Conservation (phyloP, 2,888 invertebrate species). For the Orchesellides sinensis region DNA sequence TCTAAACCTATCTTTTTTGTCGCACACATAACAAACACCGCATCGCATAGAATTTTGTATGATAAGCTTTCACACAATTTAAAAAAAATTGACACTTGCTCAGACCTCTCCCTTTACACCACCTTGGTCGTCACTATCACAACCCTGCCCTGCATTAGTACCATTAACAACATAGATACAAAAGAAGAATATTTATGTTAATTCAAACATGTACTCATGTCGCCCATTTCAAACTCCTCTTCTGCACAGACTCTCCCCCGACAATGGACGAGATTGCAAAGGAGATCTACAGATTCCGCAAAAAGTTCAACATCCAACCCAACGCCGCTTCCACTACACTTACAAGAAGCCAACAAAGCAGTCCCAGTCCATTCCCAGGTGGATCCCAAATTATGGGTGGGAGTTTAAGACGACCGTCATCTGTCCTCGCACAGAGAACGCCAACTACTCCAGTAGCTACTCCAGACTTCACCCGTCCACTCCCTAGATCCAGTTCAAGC, state of each 20-base stretch:
- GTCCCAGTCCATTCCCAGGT: background rate
- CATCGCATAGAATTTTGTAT: too few species aligned
- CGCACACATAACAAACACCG: too few species aligned
- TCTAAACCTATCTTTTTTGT: too few species aligned
- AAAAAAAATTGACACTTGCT: too few species aligned
- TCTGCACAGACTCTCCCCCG: conserved; percentile 74
- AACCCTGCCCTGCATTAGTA: too few species aligned
- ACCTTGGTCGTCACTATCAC: too few species aligned
- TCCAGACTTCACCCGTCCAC: conserved; percentile 6
- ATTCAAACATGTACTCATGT: too few species aligned
- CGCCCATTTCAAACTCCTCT: too few species aligned
- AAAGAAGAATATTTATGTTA: too few species aligned
- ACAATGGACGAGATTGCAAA: conserved; percentile 75
- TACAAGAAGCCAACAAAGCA: conserved; percentile 4
- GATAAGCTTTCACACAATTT: too few species aligned
- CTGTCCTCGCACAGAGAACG: background rate
- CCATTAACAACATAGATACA: too few species aligned
- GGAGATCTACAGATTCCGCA: conserved; percentile 75
- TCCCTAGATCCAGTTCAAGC: conserved; percentile 32
- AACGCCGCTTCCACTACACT: conserved; percentile 61
- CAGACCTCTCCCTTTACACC: too few species aligned
- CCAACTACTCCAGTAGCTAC: background rate
- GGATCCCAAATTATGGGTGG: conserved; percentile 5
- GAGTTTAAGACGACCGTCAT: conserved; percentile 17
- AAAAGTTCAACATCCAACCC: conserved; percentile 74